Percentiles rank a stretch among this genome's conserved stretches.
phyloP scores from a whole-genome alignment of 2,888 invertebrate species.

The Achlya flavicornis region DNA sequence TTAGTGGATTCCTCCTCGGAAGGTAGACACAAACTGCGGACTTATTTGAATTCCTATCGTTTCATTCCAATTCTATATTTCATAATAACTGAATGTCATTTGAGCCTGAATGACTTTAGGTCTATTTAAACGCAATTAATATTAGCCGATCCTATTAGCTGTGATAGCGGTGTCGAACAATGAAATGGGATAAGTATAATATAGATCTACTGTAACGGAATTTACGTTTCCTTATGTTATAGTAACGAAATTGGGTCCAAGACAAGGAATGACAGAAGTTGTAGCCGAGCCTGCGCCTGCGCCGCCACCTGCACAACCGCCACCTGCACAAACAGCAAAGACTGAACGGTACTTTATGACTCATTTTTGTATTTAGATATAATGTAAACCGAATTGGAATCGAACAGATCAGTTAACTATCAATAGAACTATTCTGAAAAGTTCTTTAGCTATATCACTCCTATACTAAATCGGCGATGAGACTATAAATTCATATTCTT shows the following conservation, averaged over 20 bases:
- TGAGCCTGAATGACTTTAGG: conserved; percentile 22
- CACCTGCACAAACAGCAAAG: conserved; percentile 67
- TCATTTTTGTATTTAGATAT: too few relatives aligned
- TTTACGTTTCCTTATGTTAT: conserved; percentile 34
- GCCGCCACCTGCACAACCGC: conserved; percentile 71
- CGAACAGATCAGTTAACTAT: too few relatives aligned
- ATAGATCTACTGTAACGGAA: neutral
- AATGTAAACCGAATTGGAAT: too few relatives aligned
- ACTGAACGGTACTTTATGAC: conserved; percentile 72
- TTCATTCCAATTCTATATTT: conserved; percentile 61
- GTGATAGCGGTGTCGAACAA: neutral
- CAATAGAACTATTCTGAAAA: too few relatives aligned
- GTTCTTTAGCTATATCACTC: too few relatives aligned
- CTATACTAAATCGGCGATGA: too few relatives aligned
- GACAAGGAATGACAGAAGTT: conserved; percentile 77
- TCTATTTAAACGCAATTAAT: neutral
- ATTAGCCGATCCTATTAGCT: neutral
- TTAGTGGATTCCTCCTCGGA: conserved; percentile 63
- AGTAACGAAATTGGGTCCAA: conserved; percentile 89
- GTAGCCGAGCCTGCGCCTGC: conserved; percentile 77
- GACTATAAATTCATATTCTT: too few relatives aligned
- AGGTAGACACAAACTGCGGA: conserved; percentile 69
- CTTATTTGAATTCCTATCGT: conserved; percentile 74
- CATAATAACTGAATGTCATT: conserved; percentile 62
- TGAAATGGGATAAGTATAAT: conserved; percentile 23